Evolutionary conservation across 1,140 invertebrate species (phyloP).

Genomic region (Odontomachus brunneus): DNA sequence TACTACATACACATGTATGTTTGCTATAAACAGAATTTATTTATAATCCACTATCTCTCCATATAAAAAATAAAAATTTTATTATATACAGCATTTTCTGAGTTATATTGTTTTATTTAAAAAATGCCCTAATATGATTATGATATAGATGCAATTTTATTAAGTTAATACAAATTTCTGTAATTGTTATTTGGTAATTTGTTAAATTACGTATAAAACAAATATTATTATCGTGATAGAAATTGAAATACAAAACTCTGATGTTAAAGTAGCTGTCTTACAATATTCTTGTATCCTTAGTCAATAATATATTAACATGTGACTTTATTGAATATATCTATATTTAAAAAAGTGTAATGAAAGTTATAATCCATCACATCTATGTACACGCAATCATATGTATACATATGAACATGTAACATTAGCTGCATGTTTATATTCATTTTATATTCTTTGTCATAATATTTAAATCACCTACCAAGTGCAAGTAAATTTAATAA

Average conservation of each 20-base stretch:
- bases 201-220: constrained; percentile 9
- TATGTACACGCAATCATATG: constrained; percentile 41
- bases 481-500: constrained; percentile 16
- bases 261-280: constrained; percentile 17
- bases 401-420: constrained; percentile 13
- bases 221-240: constrained; percentile 21
- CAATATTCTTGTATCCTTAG: constrained; percentile 9
- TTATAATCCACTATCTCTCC: constrained; percentile 48
- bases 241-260: constrained; percentile 3
- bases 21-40: constrained; percentile 61
- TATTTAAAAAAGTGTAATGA: constrained; percentile 1
- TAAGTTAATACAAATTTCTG: constrained; percentile 34
- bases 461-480: constrained; percentile 12
- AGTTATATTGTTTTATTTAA: constrained; percentile 55
- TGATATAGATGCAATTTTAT: constrained; percentile 26
- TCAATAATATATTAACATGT: constrained; percentile 23
- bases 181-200: constrained; percentile 26
- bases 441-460: neutral
- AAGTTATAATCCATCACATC: neutral
- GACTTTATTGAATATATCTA: constrained; percentile 33
- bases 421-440: constrained; percentile 11
- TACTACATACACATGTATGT: constrained; percentile 20
- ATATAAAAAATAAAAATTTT: constrained; percentile 71
- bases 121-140: constrained; percentile 61
- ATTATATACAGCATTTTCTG: constrained; percentile 51